Base-by-base conservation (phyloP, 2,888 invertebrate species). In the Drosophila merina region DNA sequence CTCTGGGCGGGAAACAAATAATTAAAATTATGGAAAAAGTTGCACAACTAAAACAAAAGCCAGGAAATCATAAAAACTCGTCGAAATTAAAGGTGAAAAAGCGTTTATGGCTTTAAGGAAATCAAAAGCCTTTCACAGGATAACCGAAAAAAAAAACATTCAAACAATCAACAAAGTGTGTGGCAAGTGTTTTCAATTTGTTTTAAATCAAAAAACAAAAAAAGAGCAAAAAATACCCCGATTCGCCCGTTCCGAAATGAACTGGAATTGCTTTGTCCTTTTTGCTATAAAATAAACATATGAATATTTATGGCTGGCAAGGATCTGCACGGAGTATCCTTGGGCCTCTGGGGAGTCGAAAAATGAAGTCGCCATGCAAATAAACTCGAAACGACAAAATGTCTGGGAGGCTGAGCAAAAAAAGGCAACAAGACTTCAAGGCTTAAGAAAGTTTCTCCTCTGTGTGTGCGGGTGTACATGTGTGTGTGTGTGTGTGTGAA, bases 281-380 rank as follows among this genome's bases (percentile, higher is more conserved):
- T 64, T 51, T 57, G 64, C 52, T 30, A 76, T 83, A 68, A 72
- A 82, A 86, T 83, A 81, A 79, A 79, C 77, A 86, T 86, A 86
- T 79, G 77, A 81, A 86, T 82, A 86, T 86, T 86, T 73, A 86
- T 81, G 77, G 62, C 69, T 60, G 74, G 56, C 72, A 52, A 38
- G 51, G 51, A 63, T 26, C 38, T 38, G 30, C 33, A 6, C 2
- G 14, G 10, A 26, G 26, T 5, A 36, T 64, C 25, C 36, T 5
- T 28, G 25, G 25, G 10, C 9, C 57, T 36, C 33, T 5, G 31
- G 47, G 60, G 48, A 48, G 31, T 33, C 30, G 14, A 40, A 40
- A 59, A 48, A 40, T 60, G 59, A 60, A 48, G 60, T 60, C 48
- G 48, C 44, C 25, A 42, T 62, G 60, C 60, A 59, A 62, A 62